A percentile compares a stretch with the other conserved stretches of the same genome.
phyloP scores from a whole-genome alignment of 2,888 invertebrate species.

The Aphidius colemani region DNA sequence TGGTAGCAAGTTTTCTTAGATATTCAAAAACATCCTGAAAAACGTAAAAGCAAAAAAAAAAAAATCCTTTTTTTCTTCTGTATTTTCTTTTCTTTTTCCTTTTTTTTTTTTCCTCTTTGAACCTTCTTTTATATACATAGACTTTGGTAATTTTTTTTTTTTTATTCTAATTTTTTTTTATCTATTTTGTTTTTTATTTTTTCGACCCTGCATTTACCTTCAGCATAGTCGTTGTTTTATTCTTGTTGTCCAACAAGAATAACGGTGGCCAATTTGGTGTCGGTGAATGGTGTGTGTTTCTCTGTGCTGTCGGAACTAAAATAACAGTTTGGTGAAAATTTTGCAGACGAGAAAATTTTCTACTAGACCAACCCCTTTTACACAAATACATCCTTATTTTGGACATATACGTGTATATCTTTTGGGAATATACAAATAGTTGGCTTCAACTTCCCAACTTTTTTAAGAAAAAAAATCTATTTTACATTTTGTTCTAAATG shows the following conservation, averaged over 20 bases:
- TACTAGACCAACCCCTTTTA: background rate
- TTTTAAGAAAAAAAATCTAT: too few relatives aligned
- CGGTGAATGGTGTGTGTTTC: background rate
- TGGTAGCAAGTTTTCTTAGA: conserved; percentile 15
- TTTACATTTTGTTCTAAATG: too few relatives aligned
- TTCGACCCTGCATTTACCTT: too few relatives aligned
- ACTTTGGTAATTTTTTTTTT: background rate
- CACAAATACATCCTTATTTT: background rate
- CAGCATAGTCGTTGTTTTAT: conserved; percentile 8
- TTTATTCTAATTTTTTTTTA: background rate
- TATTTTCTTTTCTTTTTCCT: conserved; percentile 7
- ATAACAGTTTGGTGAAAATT: conserved; percentile 6
- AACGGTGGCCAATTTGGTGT: conserved; percentile 29
- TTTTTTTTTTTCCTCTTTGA: background rate
- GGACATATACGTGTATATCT: background rate
- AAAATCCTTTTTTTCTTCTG: background rate
- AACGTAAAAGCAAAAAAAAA: background rate
- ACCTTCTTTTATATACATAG: background rate
- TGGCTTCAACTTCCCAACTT: too few relatives aligned
- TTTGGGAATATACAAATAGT: too few relatives aligned
- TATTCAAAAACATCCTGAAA: too few relatives aligned
- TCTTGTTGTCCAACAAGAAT: conserved; percentile 23
- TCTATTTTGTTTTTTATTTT: background rate
- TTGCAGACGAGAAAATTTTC: conserved; percentile 14
- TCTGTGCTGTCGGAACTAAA: background rate